These are phyloP conservation scores for Acronicta aceris DNA, from an alignment of 2,888 invertebrate genomes.

Conservation along the genomic window DNA sequence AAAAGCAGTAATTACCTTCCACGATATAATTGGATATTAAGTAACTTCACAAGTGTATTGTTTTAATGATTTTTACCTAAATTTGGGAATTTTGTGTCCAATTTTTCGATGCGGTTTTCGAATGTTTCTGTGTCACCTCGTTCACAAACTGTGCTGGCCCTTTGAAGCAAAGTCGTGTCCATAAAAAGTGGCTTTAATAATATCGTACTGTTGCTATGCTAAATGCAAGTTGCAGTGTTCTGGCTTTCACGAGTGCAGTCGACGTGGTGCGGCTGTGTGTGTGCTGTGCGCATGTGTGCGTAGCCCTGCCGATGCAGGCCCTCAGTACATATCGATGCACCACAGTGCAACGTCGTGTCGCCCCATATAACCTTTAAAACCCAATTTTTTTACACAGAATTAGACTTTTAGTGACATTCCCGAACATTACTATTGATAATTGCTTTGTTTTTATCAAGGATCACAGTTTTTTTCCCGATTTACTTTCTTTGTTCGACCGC, in stretches of 20 bases:
- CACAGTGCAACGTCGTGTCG: conserved; percentile 52
- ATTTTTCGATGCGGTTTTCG: too few relatives aligned
- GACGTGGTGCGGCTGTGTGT: conserved; percentile 36
- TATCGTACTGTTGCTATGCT: conserved; percentile 62
- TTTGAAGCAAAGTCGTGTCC: conserved; percentile 41
- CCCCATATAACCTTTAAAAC: conserved; percentile 8
- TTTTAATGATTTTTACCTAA: too few relatives aligned
- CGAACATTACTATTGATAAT: conserved; percentile 4
- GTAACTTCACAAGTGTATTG: too few relatives aligned
- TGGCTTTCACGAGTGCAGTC: conserved; percentile 59
- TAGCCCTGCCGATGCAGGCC: conserved; percentile 56
- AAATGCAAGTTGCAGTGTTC: conserved; percentile 58
- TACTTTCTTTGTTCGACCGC: conserved; percentile 69
- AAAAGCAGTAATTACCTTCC: too few relatives aligned
- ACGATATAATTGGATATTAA: too few relatives aligned
- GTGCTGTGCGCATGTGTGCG: conserved; percentile 49
- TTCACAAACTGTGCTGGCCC: conserved; percentile 8
- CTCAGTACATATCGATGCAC: conserved; percentile 62
- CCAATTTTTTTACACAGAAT: conserved; percentile 26
- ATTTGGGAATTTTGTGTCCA: too few relatives aligned
- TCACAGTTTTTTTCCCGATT: conserved; percentile 51
- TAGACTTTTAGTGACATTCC: conserved; percentile 24
- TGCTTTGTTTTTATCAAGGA: conserved; percentile 51
- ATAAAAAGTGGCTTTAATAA: conserved; percentile 51
- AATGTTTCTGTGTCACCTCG: neutral